Conservation (phyloP, 1,140 invertebrate species). For the Acromyrmex echinatior region DNA sequence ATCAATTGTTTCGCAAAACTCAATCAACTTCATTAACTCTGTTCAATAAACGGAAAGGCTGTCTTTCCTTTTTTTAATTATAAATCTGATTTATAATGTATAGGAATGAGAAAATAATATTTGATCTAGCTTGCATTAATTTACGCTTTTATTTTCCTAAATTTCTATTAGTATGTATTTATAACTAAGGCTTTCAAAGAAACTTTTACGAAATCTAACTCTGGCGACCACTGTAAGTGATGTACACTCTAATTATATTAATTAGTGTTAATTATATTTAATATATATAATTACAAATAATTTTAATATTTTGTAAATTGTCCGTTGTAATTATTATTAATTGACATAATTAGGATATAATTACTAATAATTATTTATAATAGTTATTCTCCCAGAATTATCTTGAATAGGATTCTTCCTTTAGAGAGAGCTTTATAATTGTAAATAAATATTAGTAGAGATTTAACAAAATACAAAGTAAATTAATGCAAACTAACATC, state of each 20-base stretch:
- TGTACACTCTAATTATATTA: no score
- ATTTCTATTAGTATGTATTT: conserved; percentile 24
- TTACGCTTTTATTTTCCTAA: background rate
- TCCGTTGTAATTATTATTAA: no score
- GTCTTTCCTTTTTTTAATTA: background rate
- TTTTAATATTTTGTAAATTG: no score
- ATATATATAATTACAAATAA: no score
- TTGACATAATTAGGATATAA: no score
- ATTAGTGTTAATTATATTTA: no score
- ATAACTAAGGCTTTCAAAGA: background rate
- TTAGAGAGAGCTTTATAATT: no score
- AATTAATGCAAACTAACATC: no score
- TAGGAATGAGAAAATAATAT: background rate
- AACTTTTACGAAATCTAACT: background rate
- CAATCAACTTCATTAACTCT: background rate
- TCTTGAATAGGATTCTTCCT: no score
- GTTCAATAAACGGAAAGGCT: background rate
- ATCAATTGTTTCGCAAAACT: background rate
- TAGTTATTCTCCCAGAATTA: no score
- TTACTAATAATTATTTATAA: background rate
- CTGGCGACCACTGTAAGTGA: background rate
- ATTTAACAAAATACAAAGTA: no score
- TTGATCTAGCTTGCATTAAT: background rate
- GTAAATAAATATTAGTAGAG: no score
- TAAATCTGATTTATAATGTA: background rate